phyloP scores from a whole-genome alignment of 2,797 vertebrate species.

The Tadarida brasiliensis region DNA sequence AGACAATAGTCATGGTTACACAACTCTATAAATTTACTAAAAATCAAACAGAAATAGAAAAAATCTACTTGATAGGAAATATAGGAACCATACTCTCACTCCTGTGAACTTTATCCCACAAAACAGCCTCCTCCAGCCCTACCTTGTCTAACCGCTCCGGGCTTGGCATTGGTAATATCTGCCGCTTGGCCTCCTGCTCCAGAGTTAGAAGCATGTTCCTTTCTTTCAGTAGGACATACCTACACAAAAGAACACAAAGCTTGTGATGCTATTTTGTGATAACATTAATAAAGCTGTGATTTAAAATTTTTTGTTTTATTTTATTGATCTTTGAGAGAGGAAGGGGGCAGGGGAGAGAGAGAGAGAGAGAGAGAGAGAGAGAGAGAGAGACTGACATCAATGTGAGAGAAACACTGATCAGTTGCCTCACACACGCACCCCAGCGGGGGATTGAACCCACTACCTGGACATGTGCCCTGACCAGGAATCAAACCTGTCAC shows the following conservation, averaged over 20 bases:
- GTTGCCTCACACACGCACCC: not conserved
- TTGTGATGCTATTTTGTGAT: not conserved
- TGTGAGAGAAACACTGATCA: not conserved
- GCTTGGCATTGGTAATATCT: constrained; percentile 94
- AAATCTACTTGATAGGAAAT: not conserved
- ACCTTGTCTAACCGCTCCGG: constrained; percentile 97
- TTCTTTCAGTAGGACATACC: constrained; percentile 99
- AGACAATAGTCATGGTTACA: not conserved
- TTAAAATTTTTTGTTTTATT: not conserved
- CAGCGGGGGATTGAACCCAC: not conserved
- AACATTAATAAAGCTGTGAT: not conserved
- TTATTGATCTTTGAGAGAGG: not conserved
- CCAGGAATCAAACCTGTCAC: not conserved
- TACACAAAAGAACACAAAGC: constrained; percentile 83
- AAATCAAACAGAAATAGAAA: not conserved
- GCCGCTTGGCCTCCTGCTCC: constrained; percentile 94
- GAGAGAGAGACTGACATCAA: not conserved
- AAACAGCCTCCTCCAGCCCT: not conserved
- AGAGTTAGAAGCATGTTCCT: constrained; percentile 97
- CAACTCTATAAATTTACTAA: not conserved
- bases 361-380: not conserved
- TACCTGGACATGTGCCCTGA: not conserved
- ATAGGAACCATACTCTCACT: not conserved
- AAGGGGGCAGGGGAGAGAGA: not conserved
- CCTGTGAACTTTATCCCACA: not conserved